Conservation (phyloP, 2,797 vertebrate genomes). For the Sebastes glaucus region DNA sequence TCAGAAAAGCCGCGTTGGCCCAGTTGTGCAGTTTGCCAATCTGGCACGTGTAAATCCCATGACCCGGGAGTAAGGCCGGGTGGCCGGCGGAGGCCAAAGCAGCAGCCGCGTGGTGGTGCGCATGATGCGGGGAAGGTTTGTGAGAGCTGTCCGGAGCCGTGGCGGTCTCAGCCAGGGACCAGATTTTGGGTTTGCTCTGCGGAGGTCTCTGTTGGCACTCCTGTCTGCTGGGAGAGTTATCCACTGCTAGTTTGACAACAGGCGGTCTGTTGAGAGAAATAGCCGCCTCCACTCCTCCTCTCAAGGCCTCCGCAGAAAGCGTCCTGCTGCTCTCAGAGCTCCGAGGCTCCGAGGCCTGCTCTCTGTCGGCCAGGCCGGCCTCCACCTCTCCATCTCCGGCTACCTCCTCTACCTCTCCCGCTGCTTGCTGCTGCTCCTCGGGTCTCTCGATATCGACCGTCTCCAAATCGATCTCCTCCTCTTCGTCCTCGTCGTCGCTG, state of each 20-base stretch:
- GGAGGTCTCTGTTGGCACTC: conserved; percentile 86
- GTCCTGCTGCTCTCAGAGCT: conserved; percentile 81
- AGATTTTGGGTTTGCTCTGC: conserved; percentile 97
- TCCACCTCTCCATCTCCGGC: conserved; percentile 76
- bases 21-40: conserved; percentile 98
- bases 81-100: conserved; percentile 87
- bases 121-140: conserved; percentile 81
- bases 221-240: conserved; percentile 83
- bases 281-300: conserved; percentile 79
- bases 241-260: conserved; percentile 82
- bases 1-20: conserved; percentile 96
- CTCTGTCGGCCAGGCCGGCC: conserved; percentile 78
- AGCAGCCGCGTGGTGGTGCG: conserved; percentile 76
- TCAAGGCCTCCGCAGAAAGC: conserved; percentile 78
- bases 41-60: conserved; percentile 98
- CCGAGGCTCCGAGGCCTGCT: conserved; percentile 73
- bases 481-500: conserved; percentile 92
- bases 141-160: conserved; percentile 92
- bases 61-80: conserved; percentile 94
- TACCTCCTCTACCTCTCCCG: conserved; percentile 84
- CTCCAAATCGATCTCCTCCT: conserved; percentile 97
- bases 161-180: conserved; percentile 97
- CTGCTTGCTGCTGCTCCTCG: conserved; percentile 85
- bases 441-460: conserved; percentile 92
- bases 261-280: conserved; percentile 83